phyloP scores from a whole-genome alignment of 2,888 invertebrate species.

The Zaprionus obscuricornis region DNA sequence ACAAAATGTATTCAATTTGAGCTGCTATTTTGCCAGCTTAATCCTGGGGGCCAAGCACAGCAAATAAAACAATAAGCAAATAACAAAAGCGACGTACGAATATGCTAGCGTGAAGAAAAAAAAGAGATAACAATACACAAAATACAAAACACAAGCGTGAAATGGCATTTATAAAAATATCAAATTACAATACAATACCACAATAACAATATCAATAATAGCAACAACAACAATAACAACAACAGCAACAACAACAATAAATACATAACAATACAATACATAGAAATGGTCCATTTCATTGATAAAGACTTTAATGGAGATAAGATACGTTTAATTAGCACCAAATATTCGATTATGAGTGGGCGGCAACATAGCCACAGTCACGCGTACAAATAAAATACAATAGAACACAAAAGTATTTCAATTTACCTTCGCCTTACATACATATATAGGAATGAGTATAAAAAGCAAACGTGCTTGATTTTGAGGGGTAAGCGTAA shows the following conservation, averaged over 20 bases:
- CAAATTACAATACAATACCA: constrained; percentile 51
- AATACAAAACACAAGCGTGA: too few species aligned
- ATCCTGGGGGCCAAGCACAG: constrained; percentile 60
- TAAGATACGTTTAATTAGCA: constrained; percentile 69
- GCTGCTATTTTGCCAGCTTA: constrained; percentile 55
- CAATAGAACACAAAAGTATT: too few species aligned
- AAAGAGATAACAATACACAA: too few species aligned
- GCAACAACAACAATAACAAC: neutral
- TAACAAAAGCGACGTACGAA: constrained; percentile 38
- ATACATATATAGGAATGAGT: too few species aligned
- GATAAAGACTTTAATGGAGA: constrained; percentile 62
- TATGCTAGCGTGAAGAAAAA: constrained; percentile 32
- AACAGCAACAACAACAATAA: too few species aligned
- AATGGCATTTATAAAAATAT: constrained; percentile 68
- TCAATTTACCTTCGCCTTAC: too few species aligned
- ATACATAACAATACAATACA: constrained; percentile 32
- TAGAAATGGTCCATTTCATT: constrained; percentile 63
- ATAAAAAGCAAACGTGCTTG: too few species aligned
- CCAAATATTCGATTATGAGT: constrained; percentile 47
- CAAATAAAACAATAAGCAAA: constrained; percentile 53
- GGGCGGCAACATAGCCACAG: neutral
- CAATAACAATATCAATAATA: constrained; percentile 9
- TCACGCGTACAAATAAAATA: constrained; percentile 8
- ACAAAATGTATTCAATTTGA: constrained; percentile 58
- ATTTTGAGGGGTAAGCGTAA: too few species aligned